These are phyloP conservation scores for Neogale vison DNA, from an alignment of 2,113 vertebrate genomes.

Conservation along the genomic window DNA sequence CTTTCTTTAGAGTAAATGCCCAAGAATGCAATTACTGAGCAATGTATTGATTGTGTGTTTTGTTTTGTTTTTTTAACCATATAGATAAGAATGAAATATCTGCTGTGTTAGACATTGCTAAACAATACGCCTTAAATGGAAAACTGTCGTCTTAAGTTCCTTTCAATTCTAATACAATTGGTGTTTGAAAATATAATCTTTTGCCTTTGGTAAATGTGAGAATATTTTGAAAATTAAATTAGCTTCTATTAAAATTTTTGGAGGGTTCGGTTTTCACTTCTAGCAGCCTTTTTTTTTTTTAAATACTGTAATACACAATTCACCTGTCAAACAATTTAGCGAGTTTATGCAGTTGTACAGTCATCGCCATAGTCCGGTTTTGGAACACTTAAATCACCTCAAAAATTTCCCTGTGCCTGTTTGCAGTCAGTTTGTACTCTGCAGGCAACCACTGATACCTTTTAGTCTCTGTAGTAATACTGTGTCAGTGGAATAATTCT, in stretches of 20 bases:
- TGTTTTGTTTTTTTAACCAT: too few relatives aligned
- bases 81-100: neutral
- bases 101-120: neutral
- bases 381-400: neutral
- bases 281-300: neutral
- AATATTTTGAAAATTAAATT: conserved; percentile 21
- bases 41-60: neutral
- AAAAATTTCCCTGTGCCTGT: neutral
- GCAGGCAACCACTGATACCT: neutral
- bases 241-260: neutral
- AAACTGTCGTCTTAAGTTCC: neutral
- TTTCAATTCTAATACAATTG: neutral
- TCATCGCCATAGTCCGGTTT: neutral
- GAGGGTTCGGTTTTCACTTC: neutral
- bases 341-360: neutral
- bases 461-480: neutral
- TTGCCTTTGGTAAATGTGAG: neutral
- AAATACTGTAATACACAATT: neutral
- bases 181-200: neutral
- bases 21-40: neutral
- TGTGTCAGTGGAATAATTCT: neutral
- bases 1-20: neutral
- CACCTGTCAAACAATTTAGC: neutral
- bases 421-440: neutral
- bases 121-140: neutral